A percentile compares a stretch with the other conserved stretches of the same genome.
phyloP scores from a whole-genome alignment of 1,140 invertebrate species.

The Drosophila sulfurigaster region DNA sequence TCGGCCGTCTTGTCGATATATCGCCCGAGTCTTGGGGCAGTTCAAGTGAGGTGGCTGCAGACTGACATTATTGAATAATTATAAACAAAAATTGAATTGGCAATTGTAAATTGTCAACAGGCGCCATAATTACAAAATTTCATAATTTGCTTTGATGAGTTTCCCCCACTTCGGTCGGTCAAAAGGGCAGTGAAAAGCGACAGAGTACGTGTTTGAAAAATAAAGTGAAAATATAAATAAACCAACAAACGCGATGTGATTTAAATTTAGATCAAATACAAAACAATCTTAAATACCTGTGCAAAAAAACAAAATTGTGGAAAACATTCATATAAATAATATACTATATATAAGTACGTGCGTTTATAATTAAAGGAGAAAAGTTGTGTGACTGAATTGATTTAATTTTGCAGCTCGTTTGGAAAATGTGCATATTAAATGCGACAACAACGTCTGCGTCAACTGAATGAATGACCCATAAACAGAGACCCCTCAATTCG shows the following conservation, averaged over 20 bases:
- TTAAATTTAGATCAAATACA: slow-evolving; percentile 25
- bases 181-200: slow-evolving; percentile 8
- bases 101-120: slow-evolving; percentile 43
- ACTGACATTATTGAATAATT: slow-evolving; percentile 76
- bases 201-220: background rate
- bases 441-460: slow-evolving; percentile 42
- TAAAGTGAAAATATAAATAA: slow-evolving; percentile 1
- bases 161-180: background rate
- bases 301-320: background rate
- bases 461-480: slow-evolving; percentile 58
- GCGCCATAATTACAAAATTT: slow-evolving; percentile 63
- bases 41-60: slow-evolving; percentile 29
- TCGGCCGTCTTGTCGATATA: slow-evolving; percentile 72
- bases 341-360: background rate
- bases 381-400: slow-evolving; percentile 26
- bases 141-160: slow-evolving; percentile 41
- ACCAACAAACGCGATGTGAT: background rate
- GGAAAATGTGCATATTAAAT: slow-evolving; percentile 79
- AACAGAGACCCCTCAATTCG: slow-evolving; percentile 14
- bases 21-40: slow-evolving; percentile 29
- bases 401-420: slow-evolving; percentile 57
- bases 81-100: slow-evolving; percentile 68
- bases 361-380: slow-evolving; percentile 15
- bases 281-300: slow-evolving; percentile 8
- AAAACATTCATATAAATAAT: slow-evolving; percentile 3